These are phyloP conservation scores for Dryobates pubescens DNA, from an alignment of 2,797 vertebrate genomes.

Conservation along the genomic window DNA sequence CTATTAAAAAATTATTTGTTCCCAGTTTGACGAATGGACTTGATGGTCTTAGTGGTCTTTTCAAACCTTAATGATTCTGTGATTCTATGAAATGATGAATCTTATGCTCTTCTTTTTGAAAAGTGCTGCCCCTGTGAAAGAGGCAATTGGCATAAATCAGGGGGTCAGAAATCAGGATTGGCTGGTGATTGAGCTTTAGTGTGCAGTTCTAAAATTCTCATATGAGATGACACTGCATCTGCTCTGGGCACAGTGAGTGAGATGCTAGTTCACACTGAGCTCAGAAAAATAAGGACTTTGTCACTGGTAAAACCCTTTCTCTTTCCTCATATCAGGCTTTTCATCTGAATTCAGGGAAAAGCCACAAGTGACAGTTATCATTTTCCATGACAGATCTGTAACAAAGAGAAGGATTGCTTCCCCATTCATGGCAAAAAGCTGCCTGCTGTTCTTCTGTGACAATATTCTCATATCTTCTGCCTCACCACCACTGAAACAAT, in stretches of 20 bases:
- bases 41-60: no score
- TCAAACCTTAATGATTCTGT: no score
- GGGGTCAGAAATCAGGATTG: slow-evolving; percentile 74
- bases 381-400: not conserved
- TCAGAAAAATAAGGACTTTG: slow-evolving; percentile 59
- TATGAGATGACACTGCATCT: slow-evolving; percentile 54
- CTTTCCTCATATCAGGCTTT: not conserved
- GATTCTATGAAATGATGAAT: not conserved
- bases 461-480: not conserved
- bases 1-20: not conserved
- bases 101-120: slow-evolving; percentile 37
- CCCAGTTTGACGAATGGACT: no score
- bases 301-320: not conserved
- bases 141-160: slow-evolving; percentile 67
- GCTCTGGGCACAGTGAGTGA: slow-evolving; percentile 56
- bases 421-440: not conserved
- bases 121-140: slow-evolving; percentile 69
- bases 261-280: slow-evolving; percentile 16
- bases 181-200: slow-evolving; percentile 64
- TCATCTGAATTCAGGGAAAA: not conserved
- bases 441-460: not conserved
- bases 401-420: not conserved
- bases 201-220: slow-evolving; percentile 60
- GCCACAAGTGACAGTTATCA: not conserved
- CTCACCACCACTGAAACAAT: not conserved